phyloP scores from a whole-genome alignment of 2,888 invertebrate species.

The Drymonia ruficornis region DNA sequence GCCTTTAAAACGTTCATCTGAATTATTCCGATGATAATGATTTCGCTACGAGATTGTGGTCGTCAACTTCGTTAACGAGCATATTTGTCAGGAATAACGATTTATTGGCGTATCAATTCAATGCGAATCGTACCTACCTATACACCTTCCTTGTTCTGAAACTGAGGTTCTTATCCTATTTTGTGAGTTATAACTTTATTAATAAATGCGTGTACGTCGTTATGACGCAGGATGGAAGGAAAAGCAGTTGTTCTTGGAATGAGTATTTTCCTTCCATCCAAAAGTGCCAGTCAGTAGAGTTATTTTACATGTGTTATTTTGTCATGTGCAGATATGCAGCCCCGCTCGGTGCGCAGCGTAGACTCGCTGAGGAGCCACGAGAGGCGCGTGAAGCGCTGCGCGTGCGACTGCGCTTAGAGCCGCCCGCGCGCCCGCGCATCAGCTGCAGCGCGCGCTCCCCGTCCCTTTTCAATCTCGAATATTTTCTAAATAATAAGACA shows the following conservation, averaged over 20 bases:
- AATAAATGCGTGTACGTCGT: too few species aligned
- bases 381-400: conserved; percentile 90
- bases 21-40: conserved; percentile 20
- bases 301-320: too few species aligned
- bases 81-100: conserved; percentile 14
- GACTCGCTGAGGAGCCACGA: conserved; percentile 81
- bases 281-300: too few species aligned
- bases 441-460: conserved; percentile 37
- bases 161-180: not conserved
- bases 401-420: conserved; percentile 89
- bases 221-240: not conserved
- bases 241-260: not conserved
- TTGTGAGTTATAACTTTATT: not conserved
- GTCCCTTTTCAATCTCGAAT: conserved; percentile 52
- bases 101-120: not conserved
- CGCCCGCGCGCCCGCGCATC: conserved; percentile 24
- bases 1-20: not conserved
- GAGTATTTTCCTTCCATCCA: too few species aligned
- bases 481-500: conserved; percentile 39
- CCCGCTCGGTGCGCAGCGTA: conserved; percentile 87
- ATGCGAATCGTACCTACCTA: not conserved
- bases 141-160: too few species aligned
- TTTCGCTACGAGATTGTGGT: conserved; percentile 26
- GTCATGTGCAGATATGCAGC: conserved; percentile 88
- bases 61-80: conserved; percentile 31